Percentiles rank a stretch among this genome's conserved stretches.
These are phyloP conservation scores for Cephus cinctus DNA, from an alignment of 1,140 invertebrate genomes.

Conservation along the genomic window DNA sequence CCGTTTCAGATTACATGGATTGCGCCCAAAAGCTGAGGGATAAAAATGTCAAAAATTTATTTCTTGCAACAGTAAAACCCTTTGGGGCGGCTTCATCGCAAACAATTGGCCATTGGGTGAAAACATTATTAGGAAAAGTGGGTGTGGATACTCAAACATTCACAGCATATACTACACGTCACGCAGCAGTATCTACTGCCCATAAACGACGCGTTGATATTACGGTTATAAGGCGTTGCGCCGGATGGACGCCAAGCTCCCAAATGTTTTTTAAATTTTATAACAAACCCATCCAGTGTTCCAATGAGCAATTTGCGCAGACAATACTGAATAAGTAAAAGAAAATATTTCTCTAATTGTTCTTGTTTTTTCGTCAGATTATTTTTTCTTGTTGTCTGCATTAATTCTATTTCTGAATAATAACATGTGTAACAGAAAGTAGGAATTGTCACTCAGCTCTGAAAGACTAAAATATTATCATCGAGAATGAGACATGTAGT, in stretches of 20 bases:
- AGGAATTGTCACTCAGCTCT: no score
- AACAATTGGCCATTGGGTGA: conserved; percentile 11
- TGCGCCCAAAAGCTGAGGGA: background rate
- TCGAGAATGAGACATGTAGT: no score
- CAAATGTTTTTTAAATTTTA: conserved; percentile 9
- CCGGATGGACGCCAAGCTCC: conserved; percentile 10
- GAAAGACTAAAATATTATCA: no score
- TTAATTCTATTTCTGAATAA: no score
- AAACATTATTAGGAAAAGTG: conserved; percentile 2
- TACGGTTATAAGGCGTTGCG: conserved; percentile 3
- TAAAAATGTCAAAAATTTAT: conserved; percentile 5
- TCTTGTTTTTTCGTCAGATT: no score
- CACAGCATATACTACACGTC: conserved; percentile 8
- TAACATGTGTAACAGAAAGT: no score
- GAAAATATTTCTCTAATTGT: no score
- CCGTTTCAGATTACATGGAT: conserved; percentile 6
- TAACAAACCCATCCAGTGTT: conserved; percentile 5
- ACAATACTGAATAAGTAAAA: no score
- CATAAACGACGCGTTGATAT: conserved; percentile 5
- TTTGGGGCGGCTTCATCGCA: conserved; percentile 4
- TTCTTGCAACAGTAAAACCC: conserved; percentile 9
- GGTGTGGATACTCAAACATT: conserved; percentile 8
- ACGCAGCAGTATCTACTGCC: conserved; percentile 11
- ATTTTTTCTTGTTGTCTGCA: no score
- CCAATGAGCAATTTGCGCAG: background rate